Evolutionary conservation across 2,797 vertebrate genomes (phyloP).

Genomic region (Epinephelus awoara): DNA sequence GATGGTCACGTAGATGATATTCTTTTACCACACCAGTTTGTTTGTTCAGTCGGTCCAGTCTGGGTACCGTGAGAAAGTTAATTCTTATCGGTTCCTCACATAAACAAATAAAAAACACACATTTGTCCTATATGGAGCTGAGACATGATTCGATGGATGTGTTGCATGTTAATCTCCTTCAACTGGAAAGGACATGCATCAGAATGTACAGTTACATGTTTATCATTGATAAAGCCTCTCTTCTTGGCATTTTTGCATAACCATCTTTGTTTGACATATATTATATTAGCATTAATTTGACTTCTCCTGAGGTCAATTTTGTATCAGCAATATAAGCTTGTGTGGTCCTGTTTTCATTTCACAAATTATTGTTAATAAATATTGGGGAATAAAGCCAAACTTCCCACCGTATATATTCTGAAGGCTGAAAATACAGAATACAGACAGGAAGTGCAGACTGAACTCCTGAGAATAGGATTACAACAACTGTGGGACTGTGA

Average conservation of each 20-base stretch:
- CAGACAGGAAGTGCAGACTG: not conserved
- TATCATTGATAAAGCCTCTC: not conserved
- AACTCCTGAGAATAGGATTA: not conserved
- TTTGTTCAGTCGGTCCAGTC: conserved; percentile 70
- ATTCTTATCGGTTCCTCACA: conserved; percentile 29
- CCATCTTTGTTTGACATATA: not conserved
- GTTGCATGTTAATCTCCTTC: not conserved
- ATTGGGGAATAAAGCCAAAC: not conserved
- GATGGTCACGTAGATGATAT: conserved; percentile 59
- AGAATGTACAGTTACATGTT: not conserved
- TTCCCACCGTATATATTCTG: not conserved
- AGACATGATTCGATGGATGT: not conserved
- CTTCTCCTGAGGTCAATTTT: not conserved
- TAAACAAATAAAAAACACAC: conserved; percentile 31
- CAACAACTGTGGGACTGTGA: not conserved
- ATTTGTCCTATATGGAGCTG: not conserved
- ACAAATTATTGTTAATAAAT: not conserved
- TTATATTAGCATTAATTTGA: not conserved
- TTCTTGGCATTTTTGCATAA: not conserved
- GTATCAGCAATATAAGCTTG: not conserved
- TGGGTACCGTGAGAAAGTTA: conserved; percentile 72
- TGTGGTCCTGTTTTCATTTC: not conserved
- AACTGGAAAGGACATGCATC: not conserved
- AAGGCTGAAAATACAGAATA: not conserved
- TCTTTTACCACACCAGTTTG: conserved; percentile 74